Percentiles rank a stretch among this genome's conserved stretches.
phyloP scores from a whole-genome alignment of 2,888 invertebrate genomes.

The Trichogramma dendrolimi region DNA sequence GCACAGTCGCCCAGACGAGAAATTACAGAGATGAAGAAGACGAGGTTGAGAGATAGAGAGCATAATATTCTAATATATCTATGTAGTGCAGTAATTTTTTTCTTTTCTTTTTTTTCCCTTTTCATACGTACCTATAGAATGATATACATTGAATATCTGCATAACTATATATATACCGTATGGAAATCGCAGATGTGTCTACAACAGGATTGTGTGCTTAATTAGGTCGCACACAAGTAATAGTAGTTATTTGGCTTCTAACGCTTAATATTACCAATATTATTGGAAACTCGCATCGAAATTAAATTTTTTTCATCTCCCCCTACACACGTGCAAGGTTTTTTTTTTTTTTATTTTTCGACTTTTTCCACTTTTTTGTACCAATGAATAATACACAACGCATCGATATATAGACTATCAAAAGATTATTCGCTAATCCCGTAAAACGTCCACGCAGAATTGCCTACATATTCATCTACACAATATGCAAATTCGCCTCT shows the following conservation, averaged over 20 bases:
- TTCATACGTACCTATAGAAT: conserved; percentile 2
- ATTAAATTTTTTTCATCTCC: conserved; percentile 1
- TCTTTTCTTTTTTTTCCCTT: conserved; percentile 1
- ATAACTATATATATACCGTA: too few species aligned
- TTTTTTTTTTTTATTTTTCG: too few species aligned
- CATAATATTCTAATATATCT: neutral
- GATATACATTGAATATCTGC: neutral
- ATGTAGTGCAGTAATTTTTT: conserved; percentile 2
- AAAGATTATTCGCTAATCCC: too few species aligned
- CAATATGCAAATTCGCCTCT: too few species aligned
- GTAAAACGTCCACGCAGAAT: too few species aligned
- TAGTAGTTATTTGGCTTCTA: too few species aligned
- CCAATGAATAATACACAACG: too few species aligned
- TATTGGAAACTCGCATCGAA: conserved; percentile 12
- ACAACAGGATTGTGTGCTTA: neutral
- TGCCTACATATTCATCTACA: too few species aligned
- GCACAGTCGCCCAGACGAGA: conserved; percentile 29
- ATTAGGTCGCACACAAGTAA: neutral
- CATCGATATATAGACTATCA: too few species aligned
- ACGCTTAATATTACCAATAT: too few species aligned
- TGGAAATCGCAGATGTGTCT: conserved; percentile 9
- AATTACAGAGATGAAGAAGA: conserved; percentile 19
- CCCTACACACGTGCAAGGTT: neutral
- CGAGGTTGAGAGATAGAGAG: neutral
- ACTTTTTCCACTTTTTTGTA: too few species aligned